Percentiles rank a stretch among this genome's conserved stretches.
Evolutionary conservation across 2,888 invertebrate genomes (phyloP).

Genomic region (Heliconius charithonia): DNA sequence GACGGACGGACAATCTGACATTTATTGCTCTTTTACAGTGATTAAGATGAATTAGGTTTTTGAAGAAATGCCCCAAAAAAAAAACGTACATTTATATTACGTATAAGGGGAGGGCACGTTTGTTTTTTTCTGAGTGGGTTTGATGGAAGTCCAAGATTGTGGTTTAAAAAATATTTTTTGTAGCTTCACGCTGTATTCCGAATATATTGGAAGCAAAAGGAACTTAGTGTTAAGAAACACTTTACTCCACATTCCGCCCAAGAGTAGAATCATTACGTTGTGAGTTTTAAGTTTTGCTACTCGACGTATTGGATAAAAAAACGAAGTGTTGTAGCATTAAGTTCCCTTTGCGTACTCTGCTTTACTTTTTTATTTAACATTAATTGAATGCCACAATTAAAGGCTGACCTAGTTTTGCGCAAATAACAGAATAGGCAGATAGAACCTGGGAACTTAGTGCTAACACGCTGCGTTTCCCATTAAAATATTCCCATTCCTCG

Average conservation of each 20-base stretch:
- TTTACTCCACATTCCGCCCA: too few relatives aligned
- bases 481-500: not conserved
- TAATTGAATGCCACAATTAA: too few relatives aligned
- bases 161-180: not conserved
- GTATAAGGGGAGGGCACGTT: not conserved
- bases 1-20: slow-evolving; percentile 27
- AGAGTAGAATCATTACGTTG: too few relatives aligned
- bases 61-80: slow-evolving; percentile 9
- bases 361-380: too few relatives aligned
- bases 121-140: slow-evolving; percentile 7
- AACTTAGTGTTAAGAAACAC: not conserved
- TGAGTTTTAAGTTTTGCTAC: too few relatives aligned
- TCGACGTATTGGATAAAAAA: too few relatives aligned
- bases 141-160: not conserved
- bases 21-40: slow-evolving; percentile 29
- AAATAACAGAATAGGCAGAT: too few relatives aligned
- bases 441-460: too few relatives aligned
- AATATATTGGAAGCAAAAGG: not conserved
- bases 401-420: too few relatives aligned
- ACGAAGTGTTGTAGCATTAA: too few relatives aligned
- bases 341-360: too few relatives aligned
- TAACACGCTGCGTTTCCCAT: not conserved
- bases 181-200: not conserved
- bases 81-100: slow-evolving; percentile 17
- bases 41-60: slow-evolving; percentile 32